A percentile compares a stretch with the other conserved stretches of the same genome.
Evolutionary conservation across 2,797 vertebrate genomes (phyloP).

Genomic region (Clarias pachynema): DNA sequence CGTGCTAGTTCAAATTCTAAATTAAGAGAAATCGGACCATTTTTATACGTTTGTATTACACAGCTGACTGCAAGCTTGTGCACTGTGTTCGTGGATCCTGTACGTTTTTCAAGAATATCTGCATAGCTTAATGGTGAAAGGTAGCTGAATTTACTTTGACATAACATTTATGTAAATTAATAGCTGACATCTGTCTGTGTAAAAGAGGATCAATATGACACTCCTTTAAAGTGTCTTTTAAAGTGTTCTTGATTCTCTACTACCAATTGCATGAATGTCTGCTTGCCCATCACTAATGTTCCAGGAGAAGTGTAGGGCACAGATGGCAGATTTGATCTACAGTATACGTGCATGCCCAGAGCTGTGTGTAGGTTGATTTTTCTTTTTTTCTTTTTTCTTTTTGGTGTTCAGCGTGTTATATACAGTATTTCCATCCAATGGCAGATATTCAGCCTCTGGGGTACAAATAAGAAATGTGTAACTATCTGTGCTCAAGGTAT

Average conservation of each 20-base stretch:
- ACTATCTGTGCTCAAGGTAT: conserved; percentile 11
- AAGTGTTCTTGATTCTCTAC: conserved; percentile 53
- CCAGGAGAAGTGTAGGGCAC: conserved; percentile 28
- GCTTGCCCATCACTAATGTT: conserved; percentile 45
- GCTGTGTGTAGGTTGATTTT: conserved; percentile 31
- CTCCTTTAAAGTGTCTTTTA: conserved; percentile 20
- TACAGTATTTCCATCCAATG: conserved; percentile 22
- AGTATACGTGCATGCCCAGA: conserved; percentile 42
- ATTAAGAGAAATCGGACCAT: conserved; percentile 38
- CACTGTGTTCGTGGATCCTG: conserved; percentile 95
- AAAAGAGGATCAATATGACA: conserved; percentile 50
- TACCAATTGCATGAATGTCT: conserved; percentile 62
- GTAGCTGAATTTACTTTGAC: conserved; percentile 79
- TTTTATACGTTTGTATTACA: conserved; percentile 61
- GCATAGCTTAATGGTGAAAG: conserved; percentile 92
- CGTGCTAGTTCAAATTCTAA: conserved; percentile 11
- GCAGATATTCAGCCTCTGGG: conserved; percentile 36
- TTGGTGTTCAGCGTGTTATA: conserved; percentile 31
- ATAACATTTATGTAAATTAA: conserved; percentile 66
- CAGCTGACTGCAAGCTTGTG: conserved; percentile 97
- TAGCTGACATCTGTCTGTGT: conserved; percentile 47
- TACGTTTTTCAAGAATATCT: conserved; percentile 87
- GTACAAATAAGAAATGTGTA: conserved; percentile 12
- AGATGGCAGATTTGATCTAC: conserved; percentile 30
- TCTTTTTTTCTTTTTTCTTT: background rate